Evolutionary conservation across 2,888 invertebrate genomes (phyloP).

Genomic region (Caenorhabditis sinica): DNA sequence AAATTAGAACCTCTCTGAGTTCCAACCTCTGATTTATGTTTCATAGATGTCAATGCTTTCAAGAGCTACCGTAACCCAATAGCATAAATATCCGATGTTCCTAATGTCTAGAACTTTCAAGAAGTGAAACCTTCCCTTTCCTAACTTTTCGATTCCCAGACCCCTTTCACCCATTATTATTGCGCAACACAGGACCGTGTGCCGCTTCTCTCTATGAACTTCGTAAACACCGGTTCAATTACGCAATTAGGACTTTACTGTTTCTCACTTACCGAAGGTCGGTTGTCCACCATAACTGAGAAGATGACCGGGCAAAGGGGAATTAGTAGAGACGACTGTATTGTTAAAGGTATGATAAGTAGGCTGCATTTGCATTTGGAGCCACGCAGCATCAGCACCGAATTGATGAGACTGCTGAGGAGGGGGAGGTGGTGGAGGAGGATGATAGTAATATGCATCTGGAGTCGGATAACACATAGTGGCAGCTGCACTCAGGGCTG

Average conservation of each 20-base stretch:
- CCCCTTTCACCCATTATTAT: background rate
- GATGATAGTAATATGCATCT: constrained; percentile 53
- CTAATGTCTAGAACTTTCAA: too few species aligned
- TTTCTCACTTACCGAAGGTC: constrained; percentile 42
- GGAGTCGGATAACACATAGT: constrained; percentile 49
- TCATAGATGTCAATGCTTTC: too few species aligned
- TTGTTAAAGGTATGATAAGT: constrained; percentile 35
- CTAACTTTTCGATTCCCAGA: background rate
- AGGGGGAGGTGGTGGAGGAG: constrained; percentile 31
- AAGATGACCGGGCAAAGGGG: constrained; percentile 45
- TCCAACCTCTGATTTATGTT: too few species aligned
- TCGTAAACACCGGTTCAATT: background rate
- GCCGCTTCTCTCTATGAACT: constrained; percentile 1
- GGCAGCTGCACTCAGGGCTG: constrained; percentile 42
- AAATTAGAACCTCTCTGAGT: too few species aligned
- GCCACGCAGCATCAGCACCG: constrained; percentile 43
- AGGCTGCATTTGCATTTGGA: constrained; percentile 56
- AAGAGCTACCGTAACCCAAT: background rate
- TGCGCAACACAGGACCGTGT: background rate
- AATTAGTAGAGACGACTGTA: constrained; percentile 32
- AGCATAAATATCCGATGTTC: background rate
- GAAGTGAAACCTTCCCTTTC: background rate
- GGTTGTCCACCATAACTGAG: constrained; percentile 49
- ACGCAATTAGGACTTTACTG: background rate
- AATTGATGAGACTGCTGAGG: constrained; percentile 14